Percentiles rank a stretch among this genome's conserved stretches.
phyloP scores from a whole-genome alignment of 2,113 vertebrate genomes.

The Scomber scombrus region DNA sequence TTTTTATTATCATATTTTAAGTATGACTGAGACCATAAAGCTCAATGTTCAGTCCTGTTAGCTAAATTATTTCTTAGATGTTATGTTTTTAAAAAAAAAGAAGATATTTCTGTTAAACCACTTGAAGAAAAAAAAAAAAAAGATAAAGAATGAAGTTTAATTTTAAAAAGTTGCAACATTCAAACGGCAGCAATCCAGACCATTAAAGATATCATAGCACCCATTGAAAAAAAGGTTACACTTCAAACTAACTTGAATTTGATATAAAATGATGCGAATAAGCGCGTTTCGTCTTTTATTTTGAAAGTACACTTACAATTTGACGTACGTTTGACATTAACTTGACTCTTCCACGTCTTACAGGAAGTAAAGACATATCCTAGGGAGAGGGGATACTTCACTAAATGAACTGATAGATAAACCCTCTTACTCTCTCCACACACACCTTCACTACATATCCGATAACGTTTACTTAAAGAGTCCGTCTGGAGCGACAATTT shows the following conservation, averaged over 20 bases:
- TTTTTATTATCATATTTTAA: too few species aligned
- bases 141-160: too few species aligned
- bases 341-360: constrained; percentile 69
- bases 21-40: too few species aligned
- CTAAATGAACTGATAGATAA: constrained; percentile 32
- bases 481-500: not conserved
- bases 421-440: not conserved
- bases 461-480: not conserved
- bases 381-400: constrained; percentile 23
- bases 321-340: rapidly evolving
- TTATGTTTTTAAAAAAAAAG: too few species aligned
- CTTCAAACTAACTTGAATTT: rapidly evolving
- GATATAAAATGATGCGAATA: rapidly evolving
- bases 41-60: too few species aligned
- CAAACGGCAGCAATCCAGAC: too few species aligned
- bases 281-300: constrained; percentile 2
- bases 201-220: too few species aligned
- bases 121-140: too few species aligned
- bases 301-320: not conserved
- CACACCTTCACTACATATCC: not conserved
- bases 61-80: too few species aligned
- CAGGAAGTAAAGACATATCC: constrained; percentile 70
- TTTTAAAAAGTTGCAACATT: too few species aligned
- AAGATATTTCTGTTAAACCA: too few species aligned
- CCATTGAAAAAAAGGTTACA: too few species aligned